These are phyloP conservation scores for Aspidiotus destructor DNA, from an alignment of 2,888 invertebrate genomes.

Conservation along the genomic window DNA sequence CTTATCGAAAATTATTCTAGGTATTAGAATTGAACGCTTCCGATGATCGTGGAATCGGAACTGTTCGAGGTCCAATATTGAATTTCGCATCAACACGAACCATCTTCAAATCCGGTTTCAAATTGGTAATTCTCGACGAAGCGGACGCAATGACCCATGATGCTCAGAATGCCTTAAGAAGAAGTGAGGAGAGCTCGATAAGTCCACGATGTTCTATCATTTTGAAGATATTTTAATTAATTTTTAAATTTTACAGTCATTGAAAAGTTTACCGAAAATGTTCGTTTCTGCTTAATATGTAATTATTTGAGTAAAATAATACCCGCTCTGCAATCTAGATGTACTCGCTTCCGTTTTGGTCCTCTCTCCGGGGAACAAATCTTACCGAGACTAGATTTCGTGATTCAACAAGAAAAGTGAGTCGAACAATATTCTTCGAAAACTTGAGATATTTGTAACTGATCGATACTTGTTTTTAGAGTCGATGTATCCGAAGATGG, in stretches of 20 bases:
- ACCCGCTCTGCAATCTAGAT: slow-evolving; percentile 95
- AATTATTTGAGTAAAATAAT: slow-evolving; percentile 98
- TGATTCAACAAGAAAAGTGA: slow-evolving; percentile 74
- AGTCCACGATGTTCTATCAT: neutral
- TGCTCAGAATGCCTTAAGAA: slow-evolving; percentile 93
- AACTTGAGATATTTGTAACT: neutral
- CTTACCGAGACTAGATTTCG: slow-evolving; percentile 72
- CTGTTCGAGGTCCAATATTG: slow-evolving; percentile 85
- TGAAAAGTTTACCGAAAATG: slow-evolving; percentile 98
- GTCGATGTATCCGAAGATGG: slow-evolving; percentile 78
- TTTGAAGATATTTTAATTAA: slow-evolving; percentile 11
- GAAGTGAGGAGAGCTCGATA: slow-evolving; percentile 55
- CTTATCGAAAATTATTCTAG: slow-evolving; percentile 44
- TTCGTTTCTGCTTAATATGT: slow-evolving; percentile 96
- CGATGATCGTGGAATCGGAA: slow-evolving; percentile 93
- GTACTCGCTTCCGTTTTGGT: slow-evolving; percentile 92
- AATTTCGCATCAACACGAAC: slow-evolving; percentile 95
- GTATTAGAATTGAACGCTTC: slow-evolving; percentile 91
- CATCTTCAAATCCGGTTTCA: slow-evolving; percentile 86
- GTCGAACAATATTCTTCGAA: slow-evolving; percentile 36
- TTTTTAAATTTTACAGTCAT: slow-evolving; percentile 60
- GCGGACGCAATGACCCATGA: slow-evolving; percentile 99
- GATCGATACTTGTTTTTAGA: slow-evolving; percentile 44
- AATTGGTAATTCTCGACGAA: slow-evolving; percentile 93
- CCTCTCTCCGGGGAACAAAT: slow-evolving; percentile 80